Evolutionary conservation across 2,797 vertebrate species (phyloP), one percentile per base, ranked within the genome.

Genomic region (Peromyscus attwateri): DNA sequence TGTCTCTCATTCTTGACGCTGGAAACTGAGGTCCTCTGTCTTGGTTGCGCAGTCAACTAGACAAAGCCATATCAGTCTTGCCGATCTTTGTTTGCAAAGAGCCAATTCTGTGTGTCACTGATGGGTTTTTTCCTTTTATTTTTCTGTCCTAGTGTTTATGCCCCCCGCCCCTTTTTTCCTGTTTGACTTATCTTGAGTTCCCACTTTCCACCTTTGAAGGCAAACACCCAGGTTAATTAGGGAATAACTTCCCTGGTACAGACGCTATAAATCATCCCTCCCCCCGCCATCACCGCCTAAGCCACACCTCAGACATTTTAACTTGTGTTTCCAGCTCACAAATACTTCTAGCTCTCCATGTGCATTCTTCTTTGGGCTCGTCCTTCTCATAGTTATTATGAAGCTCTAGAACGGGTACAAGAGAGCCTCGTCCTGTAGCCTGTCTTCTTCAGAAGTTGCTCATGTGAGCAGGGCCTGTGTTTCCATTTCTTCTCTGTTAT

Each of bases 41-140:
- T 75, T 62, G 29, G 75, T 73, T 9, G 7, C 43, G 49, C 64
- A 73, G 31, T 80, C 34, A 76, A 1, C 43, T 31, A 29, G 77
- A 49, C 40, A 71, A 46, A 84, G n/a, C 4, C 37, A 10, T 62
- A 21, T 46, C 79, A 64, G 6, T 40, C 88, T 89, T 27, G 6
- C 76, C 34, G 29, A 80, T 40, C 40, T 85, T 91, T 80, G 14
- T 73, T 96, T 66, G 14, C 34, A 40, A 68, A 68, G 62, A 80
- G 37, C 27, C 89, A 81, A 25, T 37, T 77, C 31, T n/a, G 34
- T 31, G 7, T 27, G 21, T 52, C 27, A 29, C 12, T 21, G 46
- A 6, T 21, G 27, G 77, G 23, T 6, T 43, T 87, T 88, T 40
- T 34, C 55, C 16, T 66, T 17, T 66, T 79, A 19, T 79, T 52